phyloP scores from a whole-genome alignment of 2,113 vertebrate species.

The Antechinus flavipes region DNA sequence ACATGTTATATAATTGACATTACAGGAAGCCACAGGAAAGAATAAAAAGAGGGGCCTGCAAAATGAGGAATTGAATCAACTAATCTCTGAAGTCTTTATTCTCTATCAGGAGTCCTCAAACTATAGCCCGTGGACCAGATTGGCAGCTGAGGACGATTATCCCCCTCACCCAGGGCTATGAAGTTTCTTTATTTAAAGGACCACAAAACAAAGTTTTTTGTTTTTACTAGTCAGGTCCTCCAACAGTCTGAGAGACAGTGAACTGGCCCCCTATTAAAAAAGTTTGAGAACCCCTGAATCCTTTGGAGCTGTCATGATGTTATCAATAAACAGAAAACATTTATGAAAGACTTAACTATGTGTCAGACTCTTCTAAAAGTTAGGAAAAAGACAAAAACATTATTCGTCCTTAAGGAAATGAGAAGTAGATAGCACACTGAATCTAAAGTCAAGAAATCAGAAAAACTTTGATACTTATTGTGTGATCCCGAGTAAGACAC shows the following conservation, averaged over 20 bases:
- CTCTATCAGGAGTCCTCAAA: neutral
- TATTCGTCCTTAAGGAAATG: neutral
- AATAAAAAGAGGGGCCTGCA: neutral
- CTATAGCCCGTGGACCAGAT: no score
- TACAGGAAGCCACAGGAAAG: neutral
- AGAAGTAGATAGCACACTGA: neutral
- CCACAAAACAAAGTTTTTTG: no score
- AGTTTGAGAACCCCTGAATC: no score
- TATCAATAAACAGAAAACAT: neutral
- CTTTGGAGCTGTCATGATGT: neutral
- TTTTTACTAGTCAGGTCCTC: no score
- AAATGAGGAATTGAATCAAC: neutral
- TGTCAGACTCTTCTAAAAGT: neutral
- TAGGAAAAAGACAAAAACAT: neutral
- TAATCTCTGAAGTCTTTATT: neutral
- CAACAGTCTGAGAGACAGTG: no score
- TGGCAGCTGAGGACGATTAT: no score
- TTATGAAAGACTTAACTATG: rapidly evolving
- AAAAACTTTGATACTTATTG: neutral
- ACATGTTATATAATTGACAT: neutral
- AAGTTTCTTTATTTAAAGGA: no score
- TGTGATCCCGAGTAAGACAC: neutral
- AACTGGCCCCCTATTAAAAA: no score
- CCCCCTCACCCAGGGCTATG: no score
- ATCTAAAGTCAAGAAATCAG: neutral